Evolutionary conservation across 1,140 invertebrate species (phyloP).

Genomic region (Triops longicaudatus): DNA sequence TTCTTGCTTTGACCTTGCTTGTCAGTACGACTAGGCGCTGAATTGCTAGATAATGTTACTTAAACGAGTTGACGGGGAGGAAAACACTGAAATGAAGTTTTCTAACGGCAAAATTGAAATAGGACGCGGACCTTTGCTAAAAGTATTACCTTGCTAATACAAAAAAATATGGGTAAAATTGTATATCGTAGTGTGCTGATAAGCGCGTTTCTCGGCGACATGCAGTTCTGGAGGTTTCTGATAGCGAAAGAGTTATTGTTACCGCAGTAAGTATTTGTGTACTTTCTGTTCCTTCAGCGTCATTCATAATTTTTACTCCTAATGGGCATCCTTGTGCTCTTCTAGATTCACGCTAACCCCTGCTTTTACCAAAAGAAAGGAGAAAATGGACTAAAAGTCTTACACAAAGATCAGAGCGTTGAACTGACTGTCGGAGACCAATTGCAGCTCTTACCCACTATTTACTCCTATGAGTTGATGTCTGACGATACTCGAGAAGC

Average conservation of each 20-base stretch:
- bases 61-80: neutral
- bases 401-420: neutral
- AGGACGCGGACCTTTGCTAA: neutral
- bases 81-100: neutral
- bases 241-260: neutral
- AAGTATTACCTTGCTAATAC: neutral
- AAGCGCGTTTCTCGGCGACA: neutral
- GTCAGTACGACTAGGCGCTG: neutral
- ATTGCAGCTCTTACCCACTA: neutral
- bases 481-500: neutral
- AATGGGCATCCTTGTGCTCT: neutral
- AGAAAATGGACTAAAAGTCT: neutral
- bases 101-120: neutral
- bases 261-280: neutral
- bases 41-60: neutral
- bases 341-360: neutral
- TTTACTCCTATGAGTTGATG: neutral
- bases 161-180: neutral
- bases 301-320: neutral
- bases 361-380: neutral
- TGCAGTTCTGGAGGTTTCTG: neutral
- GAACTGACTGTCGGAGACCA: neutral
- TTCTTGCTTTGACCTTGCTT: neutral
- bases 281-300: neutral
- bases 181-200: neutral